Base-by-base conservation (phyloP, 2,113 vertebrate genomes). In the Apteryx owenii region DNA sequence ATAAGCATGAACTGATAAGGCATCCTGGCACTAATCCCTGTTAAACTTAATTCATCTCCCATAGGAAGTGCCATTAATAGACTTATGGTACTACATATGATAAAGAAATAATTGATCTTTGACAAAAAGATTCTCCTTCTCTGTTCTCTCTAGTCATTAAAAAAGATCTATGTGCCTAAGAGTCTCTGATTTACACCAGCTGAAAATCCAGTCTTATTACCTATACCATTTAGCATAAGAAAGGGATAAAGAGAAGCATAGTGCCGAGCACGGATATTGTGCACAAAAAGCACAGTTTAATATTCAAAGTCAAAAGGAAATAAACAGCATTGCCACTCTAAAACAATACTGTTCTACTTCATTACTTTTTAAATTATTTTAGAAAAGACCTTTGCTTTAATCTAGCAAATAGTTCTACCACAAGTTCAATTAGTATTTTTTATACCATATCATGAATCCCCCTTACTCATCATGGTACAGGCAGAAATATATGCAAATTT, bases 61-160 rank as follows among this genome's bases (percentile, higher is more conserved):
- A n/a, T 8, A 70, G 17, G 21, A 70, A 82, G 9, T 70, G 10
- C 36, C 26, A 73, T 83, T 81, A 82, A 85, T 88, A 87, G 68
- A 94, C 71, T 93, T 73, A 22, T 29, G 25, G 14, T 69, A 21
- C 44, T 88, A 70, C 15, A 77, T 90, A 46, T 5, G 70, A 44
- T 90, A 78, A 83, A 70, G 68, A 90, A 91, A 90, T 66, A 93
- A 89, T 60, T 83, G 40, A 77, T 70, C 71, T 85, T 77, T 96
- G 58, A 89, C 50, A 81, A 80, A 77, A 94, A 2, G 8, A 44
- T 91, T 95, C 58, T 53, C 50, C 38, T 91, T 75, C 44, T 82
- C 48, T 88, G 42, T 58, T 82, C 22, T 2, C 48, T 38, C 8
- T 31, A 58, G 48, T 40, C 66, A 78, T 36, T 90, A 61, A n/a